Evolutionary conservation across 1,140 invertebrate species (phyloP).

Genomic region (Homarus americanus): DNA sequence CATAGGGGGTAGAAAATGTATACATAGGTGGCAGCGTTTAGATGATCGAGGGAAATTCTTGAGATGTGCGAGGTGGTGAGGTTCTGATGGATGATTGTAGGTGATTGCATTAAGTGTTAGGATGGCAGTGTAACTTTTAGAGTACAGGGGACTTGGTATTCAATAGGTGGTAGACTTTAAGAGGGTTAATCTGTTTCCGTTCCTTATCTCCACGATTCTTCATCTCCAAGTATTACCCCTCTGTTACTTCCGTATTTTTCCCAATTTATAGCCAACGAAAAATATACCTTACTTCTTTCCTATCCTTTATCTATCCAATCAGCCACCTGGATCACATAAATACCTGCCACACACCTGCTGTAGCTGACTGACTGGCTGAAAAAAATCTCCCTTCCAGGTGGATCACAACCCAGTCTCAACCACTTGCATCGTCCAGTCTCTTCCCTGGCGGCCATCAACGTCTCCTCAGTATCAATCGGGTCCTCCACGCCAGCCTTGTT

Average conservation of each 20-base stretch:
- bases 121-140: no score
- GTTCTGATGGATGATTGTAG: no score
- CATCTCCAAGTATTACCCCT: no score
- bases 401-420: background rate
- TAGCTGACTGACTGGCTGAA: background rate
- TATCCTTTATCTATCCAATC: background rate
- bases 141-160: no score
- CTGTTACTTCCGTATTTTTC: no score
- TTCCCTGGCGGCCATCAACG: conserved; percentile 19
- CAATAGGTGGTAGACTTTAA: no score
- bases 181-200: no score
- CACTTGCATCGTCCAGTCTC: background rate
- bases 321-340: background rate
- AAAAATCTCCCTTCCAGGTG: background rate
- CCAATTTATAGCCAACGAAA: background rate
- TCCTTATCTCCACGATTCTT: no score
- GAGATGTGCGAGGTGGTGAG: no score
- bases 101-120: no score
- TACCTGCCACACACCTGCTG: background rate
- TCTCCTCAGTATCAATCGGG: background rate
- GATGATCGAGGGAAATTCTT: no score
- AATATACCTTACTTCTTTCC: background rate
- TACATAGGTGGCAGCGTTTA: background rate
- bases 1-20: background rate
- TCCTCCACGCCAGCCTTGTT: conserved; percentile 25